Conservation (phyloP, 2,797 vertebrate genomes). For the Benthosema pterotum region DNA sequence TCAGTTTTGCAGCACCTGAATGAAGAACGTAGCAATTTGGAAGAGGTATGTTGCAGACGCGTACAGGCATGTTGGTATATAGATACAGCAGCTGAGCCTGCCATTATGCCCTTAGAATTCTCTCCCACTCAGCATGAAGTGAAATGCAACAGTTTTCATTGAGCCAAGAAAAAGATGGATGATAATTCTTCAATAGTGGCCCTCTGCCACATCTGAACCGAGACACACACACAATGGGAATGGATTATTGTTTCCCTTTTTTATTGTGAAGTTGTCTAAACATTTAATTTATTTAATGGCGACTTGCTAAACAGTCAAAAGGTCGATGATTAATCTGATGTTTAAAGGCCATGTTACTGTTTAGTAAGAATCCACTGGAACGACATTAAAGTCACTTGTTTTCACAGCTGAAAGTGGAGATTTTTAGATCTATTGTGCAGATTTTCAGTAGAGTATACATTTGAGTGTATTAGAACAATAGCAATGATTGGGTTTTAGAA, state of each 20-base stretch:
- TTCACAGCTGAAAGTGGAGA: constrained; percentile 11
- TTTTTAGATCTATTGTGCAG: constrained; percentile 4
- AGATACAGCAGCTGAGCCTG: constrained; percentile 40
- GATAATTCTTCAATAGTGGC: constrained; percentile 72
- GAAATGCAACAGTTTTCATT: constrained; percentile 48
- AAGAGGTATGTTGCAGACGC: too few species aligned
- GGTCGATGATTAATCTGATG: constrained; percentile 47
- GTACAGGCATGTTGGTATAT: constrained; percentile 12
- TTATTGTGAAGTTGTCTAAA: constrained; percentile 64
- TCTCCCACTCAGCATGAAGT: constrained; percentile 44
- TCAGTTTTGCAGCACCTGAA: neutral
- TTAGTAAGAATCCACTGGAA: constrained; percentile 39
- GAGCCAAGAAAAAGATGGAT: constrained; percentile 62
- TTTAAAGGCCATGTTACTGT: constrained; percentile 28
- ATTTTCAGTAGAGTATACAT: neutral
- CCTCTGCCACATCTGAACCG: constrained; percentile 55
- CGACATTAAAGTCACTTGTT: constrained; percentile 20
- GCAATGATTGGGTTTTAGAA: neutral
- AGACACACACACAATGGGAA: constrained; percentile 55
- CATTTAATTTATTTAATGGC: constrained; percentile 44
- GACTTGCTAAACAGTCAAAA: constrained; percentile 42
- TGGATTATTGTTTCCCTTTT: constrained; percentile 56
- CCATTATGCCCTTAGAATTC: constrained; percentile 19
- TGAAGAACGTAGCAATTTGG: too few species aligned
- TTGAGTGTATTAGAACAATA: constrained; percentile 29